phyloP scores from a whole-genome alignment of 23 tunicate species.

The Trididemnum miniatum region DNA sequence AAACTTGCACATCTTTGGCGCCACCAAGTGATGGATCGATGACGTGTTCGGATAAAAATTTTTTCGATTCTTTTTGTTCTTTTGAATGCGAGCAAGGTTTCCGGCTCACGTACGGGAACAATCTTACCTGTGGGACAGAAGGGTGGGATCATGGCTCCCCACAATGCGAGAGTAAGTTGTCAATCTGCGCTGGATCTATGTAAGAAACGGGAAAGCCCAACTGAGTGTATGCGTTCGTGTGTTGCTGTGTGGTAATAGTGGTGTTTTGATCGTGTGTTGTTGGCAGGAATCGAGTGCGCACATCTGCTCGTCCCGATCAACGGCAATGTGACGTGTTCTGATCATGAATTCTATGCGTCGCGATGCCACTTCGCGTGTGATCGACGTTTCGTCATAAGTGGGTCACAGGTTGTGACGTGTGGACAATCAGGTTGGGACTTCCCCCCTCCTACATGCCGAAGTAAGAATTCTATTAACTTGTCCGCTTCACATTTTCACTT shows the following conservation, averaged over 20 bases:
- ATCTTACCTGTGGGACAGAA: constrained; percentile 62
- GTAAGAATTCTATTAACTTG: background rate
- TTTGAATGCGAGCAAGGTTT: constrained; percentile 58
- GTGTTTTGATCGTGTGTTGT: too few relatives aligned
- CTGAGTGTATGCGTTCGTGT: background rate
- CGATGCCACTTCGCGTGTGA: constrained; percentile 65
- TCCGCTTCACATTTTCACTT: background rate
- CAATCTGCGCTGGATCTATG: background rate
- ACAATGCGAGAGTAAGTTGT: constrained; percentile 70
- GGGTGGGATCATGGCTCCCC: constrained; percentile 90
- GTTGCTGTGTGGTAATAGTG: too few relatives aligned
- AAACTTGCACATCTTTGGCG: constrained; percentile 54
- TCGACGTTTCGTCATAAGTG: constrained; percentile 44
- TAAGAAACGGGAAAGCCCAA: background rate
- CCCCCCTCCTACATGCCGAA: constrained; percentile 46
- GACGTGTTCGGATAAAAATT: constrained; percentile 60
- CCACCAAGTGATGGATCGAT: constrained; percentile 54
- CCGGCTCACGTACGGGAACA: constrained; percentile 23
- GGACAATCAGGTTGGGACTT: constrained; percentile 53
- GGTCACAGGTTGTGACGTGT: constrained; percentile 51
- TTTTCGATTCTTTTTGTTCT: constrained; percentile 53
- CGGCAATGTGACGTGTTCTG: constrained; percentile 56
- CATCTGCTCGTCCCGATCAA: constrained; percentile 34
- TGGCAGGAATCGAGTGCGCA: constrained; percentile 58
- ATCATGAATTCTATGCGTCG: constrained; percentile 56